A percentile compares a stretch with the other conserved stretches of the same genome.
These are phyloP conservation scores for Arion vulgaris DNA, from an alignment of 1,140 invertebrate genomes.

Conservation along the genomic window DNA sequence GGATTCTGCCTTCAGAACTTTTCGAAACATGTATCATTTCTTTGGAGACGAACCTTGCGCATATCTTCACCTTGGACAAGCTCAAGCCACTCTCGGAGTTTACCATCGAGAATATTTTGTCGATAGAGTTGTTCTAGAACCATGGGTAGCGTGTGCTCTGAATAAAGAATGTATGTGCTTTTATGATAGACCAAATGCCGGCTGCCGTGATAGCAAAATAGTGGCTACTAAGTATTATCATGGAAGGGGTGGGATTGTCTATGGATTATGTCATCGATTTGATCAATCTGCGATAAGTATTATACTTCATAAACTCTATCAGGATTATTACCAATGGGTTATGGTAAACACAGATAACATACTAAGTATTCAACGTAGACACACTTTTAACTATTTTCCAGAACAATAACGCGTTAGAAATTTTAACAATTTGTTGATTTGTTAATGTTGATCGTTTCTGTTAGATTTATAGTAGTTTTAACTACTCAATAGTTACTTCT, in stretches of 20 bases:
- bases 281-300: conserved; percentile 33
- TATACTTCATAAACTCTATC: conserved; percentile 32
- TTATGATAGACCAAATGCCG: no score
- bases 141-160: conserved; percentile 27
- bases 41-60: conserved; percentile 35
- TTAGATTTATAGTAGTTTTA: no score
- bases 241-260: neutral
- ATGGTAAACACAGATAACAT: neutral
- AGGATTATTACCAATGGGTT: neutral
- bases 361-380: neutral
- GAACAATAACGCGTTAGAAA: no score
- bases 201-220: neutral
- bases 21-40: conserved; percentile 29
- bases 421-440: no score
- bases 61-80: conserved; percentile 9
- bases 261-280: conserved; percentile 30
- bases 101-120: conserved; percentile 26
- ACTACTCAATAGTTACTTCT: no score
- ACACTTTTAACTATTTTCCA: neutral
- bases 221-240: neutral
- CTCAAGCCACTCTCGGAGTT: neutral
- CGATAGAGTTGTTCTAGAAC: conserved; percentile 30
- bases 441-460: no score
- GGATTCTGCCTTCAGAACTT: conserved; percentile 9
- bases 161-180: conserved; percentile 20